phyloP scores from a whole-genome alignment of 2,888 invertebrate species.

The Chironomus riparius region DNA sequence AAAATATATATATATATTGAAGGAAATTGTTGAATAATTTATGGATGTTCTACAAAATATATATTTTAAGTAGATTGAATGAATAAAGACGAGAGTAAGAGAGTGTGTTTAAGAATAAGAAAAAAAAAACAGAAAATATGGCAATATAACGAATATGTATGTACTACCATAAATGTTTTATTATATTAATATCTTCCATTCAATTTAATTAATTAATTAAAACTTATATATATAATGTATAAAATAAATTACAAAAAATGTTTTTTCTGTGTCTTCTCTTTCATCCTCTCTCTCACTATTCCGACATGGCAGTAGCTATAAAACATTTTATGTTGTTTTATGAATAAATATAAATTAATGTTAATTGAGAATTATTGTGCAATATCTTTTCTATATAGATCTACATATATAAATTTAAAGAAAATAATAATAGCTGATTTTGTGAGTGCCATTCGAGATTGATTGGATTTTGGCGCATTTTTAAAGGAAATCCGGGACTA shows the following conservation, averaged over 20 bases:
- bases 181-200: conserved; percentile 9
- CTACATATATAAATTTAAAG: no score
- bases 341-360: conserved; percentile 4
- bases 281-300: not conserved
- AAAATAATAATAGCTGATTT: no score
- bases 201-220: conserved; percentile 6
- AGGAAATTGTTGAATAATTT: conserved; percentile 18
- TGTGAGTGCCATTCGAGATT: no score
- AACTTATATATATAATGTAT: not conserved
- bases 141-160: not conserved
- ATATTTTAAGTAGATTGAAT: not conserved
- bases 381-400: not conserved
- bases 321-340: not conserved
- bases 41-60: not conserved
- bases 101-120: no score
- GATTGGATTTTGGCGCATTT: no score
- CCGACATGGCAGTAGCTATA: not conserved
- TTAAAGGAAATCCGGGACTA: no score
- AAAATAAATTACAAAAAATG: conserved; percentile 3
- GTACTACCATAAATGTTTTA: conserved; percentile 1
- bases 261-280: not conserved
- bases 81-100: not conserved
- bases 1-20: not conserved
- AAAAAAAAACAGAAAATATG: no score
- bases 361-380: conserved; percentile 5